phyloP scores from a whole-genome alignment of 2,797 vertebrate genomes.

The Anguilla marmorata region DNA sequence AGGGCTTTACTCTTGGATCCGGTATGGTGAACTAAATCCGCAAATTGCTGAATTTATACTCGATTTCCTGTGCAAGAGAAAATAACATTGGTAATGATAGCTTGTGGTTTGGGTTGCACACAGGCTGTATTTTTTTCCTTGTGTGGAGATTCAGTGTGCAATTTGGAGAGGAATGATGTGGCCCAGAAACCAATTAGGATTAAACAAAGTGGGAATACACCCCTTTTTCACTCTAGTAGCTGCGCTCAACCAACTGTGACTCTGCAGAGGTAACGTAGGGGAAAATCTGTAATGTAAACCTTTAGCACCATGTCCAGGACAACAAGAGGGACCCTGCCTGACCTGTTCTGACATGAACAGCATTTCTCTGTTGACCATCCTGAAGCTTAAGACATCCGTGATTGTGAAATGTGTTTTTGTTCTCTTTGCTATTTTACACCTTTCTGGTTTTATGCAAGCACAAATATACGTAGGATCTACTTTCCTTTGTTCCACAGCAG shows the following conservation, averaged over 20 bases:
- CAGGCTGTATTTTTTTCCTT: not conserved
- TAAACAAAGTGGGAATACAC: conserved; percentile 42
- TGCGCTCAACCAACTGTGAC: conserved; percentile 19
- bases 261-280: not conserved
- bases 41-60: conserved; percentile 43
- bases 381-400: not conserved
- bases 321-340: not conserved
- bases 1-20: conserved; percentile 35
- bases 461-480: not conserved
- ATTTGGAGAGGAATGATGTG: conserved; percentile 37
- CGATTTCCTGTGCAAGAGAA: conserved; percentile 45
- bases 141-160: conserved; percentile 30
- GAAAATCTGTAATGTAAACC: conserved; percentile 22
- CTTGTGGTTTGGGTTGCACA: conserved; percentile 36
- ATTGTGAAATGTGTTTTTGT: not conserved
- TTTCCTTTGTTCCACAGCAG: not conserved
- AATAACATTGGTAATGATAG: conserved; percentile 54
- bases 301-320: not conserved
- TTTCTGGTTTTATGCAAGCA: not conserved
- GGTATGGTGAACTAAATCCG: conserved; percentile 25
- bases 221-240: conserved; percentile 15
- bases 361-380: not conserved
- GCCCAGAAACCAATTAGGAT: conserved; percentile 51
- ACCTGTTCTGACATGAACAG: not conserved
- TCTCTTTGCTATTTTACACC: not conserved